phyloP scores from a whole-genome alignment of 1,140 invertebrate species.

The Apis dorsata region DNA sequence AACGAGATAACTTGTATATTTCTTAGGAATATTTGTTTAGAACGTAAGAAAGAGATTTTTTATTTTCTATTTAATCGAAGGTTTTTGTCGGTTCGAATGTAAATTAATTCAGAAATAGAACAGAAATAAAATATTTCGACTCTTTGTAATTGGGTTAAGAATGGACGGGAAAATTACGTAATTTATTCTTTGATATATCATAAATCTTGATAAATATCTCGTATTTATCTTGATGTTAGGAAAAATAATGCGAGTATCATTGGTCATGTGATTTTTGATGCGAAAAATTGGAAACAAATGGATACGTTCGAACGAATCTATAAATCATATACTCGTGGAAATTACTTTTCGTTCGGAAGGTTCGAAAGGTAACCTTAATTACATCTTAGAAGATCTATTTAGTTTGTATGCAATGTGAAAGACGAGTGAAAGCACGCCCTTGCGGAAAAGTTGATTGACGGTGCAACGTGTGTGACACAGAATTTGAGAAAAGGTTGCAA shows the following conservation, averaged over 20 bases:
- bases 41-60: no score
- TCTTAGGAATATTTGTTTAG: no score
- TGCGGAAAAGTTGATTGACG: slow-evolving; percentile 2
- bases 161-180: background rate
- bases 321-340: background rate
- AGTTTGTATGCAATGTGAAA: background rate
- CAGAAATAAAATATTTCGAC: background rate
- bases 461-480: background rate
- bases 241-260: background rate
- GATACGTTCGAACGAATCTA: background rate
- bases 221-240: background rate
- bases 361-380: slow-evolving; percentile 10
- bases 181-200: background rate
- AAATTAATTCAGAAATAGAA: background rate
- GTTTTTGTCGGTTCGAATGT: no score
- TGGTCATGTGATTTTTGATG: background rate
- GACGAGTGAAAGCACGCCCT: slow-evolving; percentile 5
- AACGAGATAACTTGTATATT: no score
- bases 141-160: background rate
- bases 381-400: background rate
- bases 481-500: slow-evolving; percentile 2
- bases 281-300: slow-evolving; percentile 10
- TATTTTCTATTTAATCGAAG: no score
- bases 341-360: background rate
- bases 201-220: background rate